Percentiles rank a stretch among this genome's conserved stretches.
phyloP scores from a whole-genome alignment of 1,140 invertebrate genomes.

The Ladona fulva region DNA sequence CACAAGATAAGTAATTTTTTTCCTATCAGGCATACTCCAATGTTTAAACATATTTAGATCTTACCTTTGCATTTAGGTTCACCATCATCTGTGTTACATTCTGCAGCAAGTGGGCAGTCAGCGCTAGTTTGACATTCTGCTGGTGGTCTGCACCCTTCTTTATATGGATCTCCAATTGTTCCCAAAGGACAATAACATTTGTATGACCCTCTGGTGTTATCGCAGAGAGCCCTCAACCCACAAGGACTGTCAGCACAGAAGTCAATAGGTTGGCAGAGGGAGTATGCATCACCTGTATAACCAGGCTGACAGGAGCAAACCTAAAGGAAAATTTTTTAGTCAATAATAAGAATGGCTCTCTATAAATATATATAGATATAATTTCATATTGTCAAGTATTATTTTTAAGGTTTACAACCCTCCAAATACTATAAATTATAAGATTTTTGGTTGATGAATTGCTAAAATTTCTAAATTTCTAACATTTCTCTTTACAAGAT shows the following conservation, averaged over 20 bases:
- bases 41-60: conserved; percentile 10
- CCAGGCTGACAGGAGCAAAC: conserved; percentile 77
- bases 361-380: too few relatives aligned
- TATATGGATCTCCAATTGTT: conserved; percentile 72
- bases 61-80: conserved; percentile 62
- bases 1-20: background rate
- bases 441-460: too few relatives aligned
- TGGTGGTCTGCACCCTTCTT: conserved; percentile 63
- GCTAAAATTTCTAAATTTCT: too few relatives aligned
- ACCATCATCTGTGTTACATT: conserved; percentile 57
- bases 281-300: conserved; percentile 64
- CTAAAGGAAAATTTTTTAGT: too few relatives aligned
- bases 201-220: conserved; percentile 69
- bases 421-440: too few relatives aligned
- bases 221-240: conserved; percentile 70
- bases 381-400: too few relatives aligned
- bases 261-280: conserved; percentile 63
- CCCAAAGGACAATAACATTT: conserved; percentile 68
- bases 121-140: conserved; percentile 65
- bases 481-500: too few relatives aligned
- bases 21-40: background rate
- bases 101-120: conserved; percentile 68
- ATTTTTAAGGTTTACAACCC: too few relatives aligned
- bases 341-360: too few relatives aligned
- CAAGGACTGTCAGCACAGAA: conserved; percentile 70